Evolutionary conservation across 2,113 vertebrate genomes (phyloP), one percentile per base, ranked within the genome.

Genomic region (Crotophaga sulcirostris): DNA sequence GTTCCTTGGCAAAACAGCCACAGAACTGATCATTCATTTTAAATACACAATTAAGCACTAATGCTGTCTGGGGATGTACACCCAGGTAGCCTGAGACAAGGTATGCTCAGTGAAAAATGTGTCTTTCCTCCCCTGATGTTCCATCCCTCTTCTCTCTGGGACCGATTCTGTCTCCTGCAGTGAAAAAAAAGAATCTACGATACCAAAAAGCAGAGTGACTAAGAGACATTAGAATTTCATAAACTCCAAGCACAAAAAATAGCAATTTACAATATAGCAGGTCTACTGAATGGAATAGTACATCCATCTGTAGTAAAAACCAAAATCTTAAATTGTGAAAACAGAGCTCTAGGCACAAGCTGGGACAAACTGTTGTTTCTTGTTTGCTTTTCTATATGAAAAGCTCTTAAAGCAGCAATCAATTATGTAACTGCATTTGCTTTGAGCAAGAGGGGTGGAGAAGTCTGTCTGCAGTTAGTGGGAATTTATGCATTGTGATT

Each of bases 371-470:
- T 67, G 55, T n/a, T 84, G 54, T 75, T 86, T 87, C 72, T 93
- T 63, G 47, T 93, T 81, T 91, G 52, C 64, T 84, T 78, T 92
- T 36, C 64, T 60, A 49, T 75, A 81, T 24, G 68, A 68, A 93
- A 96, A 92, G 29, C 80, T 78, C 91, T 96, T 94, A 66, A 83
- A 94, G 92, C 54, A 66, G 58, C 54, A 45, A 74, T 94, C 89
- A 80, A 31, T 94, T 92, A 76, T 67, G 70, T 52, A 79, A 63
- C 20, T 66, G 33, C 29, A 6, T 59, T 94, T 79, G 45, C 79
- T 91, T 59, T 62, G 66, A 73, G 83, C 72, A 79, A 76, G 59
- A 87, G 36, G 59, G 28, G 11, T 16, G 63, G 75, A 84, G 63
- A 59, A 86, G 49, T 49, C 69, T 84, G 29, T 80, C 92, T 75